Evolutionary conservation across 2,113 vertebrate genomes (phyloP), one percentile per base, ranked within the genome.

Genomic region (Microtus pennsylvanicus): DNA sequence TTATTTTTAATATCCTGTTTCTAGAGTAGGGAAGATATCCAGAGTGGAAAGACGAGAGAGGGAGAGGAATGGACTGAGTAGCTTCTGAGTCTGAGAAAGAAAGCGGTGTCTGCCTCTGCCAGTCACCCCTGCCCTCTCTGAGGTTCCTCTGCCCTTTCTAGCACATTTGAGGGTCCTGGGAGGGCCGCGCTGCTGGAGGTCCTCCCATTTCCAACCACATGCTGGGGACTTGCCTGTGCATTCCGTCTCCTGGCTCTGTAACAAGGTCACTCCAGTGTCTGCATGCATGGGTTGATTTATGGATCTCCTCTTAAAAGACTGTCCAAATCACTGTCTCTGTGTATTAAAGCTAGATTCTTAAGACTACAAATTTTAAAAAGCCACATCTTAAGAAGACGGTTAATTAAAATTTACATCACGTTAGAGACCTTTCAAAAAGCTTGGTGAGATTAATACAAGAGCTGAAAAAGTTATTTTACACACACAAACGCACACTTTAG

Each of bases 371-470:
- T 85, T 1, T 55, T 58, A 33, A 26, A 55, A 45, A 86, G 52
- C n/a, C 76, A 7, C 90, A 88, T 75, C 35, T 35, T 89, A 67
- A 82, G 87, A 92, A 28, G 7, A 89, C 2, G 24, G 35, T 94
- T 72, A 38, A 47, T 90, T 45, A 55, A 76, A 80, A 35, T 50
- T 90, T 75, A 91, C 10, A 42, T 76, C 35, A 58, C 50, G 78
- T 94, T 90, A 58, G 72, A 75, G 85, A 78, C 45, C 45, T 87
- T 92, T 30, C 58, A 70, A 80, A 76, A 26, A 82, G 4, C 85
- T 93, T 80, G 24, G 80, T 91, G 13, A 80, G 33, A 90, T 95
- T 65, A 89, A 85, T 65, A 42, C 42, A 86, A 83, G 14, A 55
- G 16, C 81, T 83, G 45, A 78, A 89, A 86, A 78, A 11, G 11